Evolutionary conservation across 1,140 invertebrate species (phyloP), one percentile per base, ranked within the genome.

Genomic region (Lordiphosa stackelbergi): DNA sequence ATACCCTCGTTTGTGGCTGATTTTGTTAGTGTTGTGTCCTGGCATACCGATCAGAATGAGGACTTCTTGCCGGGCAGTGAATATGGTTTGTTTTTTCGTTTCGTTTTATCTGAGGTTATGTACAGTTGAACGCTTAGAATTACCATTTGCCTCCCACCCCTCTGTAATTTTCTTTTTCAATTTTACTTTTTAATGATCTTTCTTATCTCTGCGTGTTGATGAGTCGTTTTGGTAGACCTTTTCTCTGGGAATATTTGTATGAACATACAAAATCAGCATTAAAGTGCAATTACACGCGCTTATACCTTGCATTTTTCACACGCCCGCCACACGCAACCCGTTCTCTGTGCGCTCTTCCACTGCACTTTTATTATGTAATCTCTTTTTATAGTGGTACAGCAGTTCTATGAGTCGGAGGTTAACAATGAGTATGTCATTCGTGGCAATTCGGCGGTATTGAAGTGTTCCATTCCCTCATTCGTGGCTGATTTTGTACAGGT

Each of bases 1-100:
- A 95, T 98, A 70, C 96, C 96, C 13, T 95, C 94, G 12, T 97
- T 96, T 88, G 95, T 97, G 42, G 94, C 94, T 28, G 95, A 97
- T 88, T 97, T 97, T 88, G 93, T 98, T 49, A 91, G 91, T 65
- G 94, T 97, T 43, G 91, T 95, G 24, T 92, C 93, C 42, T 98
- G 96, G 96, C 93, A 96, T 87, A 94, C 93, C 74, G 92, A 94
- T 81, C 93, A 93, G 56, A 92, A 93, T 57, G 91, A 92, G 70
- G 93, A 90, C 89, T 90, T 88, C 88, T 89, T 88, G 88, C 90
- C 86, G 73, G 91, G 89, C 85, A 90, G 85, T 51, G 89, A 91
- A 88, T 91, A 91, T 78, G 92, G 92, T 93, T 92, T 90, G 85
- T 89, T 46, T 54, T 19, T 22, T 8, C 19, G 5, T 22, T 49